Evolutionary conservation across 2,888 invertebrate species (phyloP), one percentile per base, ranked within the genome.

Genomic region (Drosophila bunnanda): DNA sequence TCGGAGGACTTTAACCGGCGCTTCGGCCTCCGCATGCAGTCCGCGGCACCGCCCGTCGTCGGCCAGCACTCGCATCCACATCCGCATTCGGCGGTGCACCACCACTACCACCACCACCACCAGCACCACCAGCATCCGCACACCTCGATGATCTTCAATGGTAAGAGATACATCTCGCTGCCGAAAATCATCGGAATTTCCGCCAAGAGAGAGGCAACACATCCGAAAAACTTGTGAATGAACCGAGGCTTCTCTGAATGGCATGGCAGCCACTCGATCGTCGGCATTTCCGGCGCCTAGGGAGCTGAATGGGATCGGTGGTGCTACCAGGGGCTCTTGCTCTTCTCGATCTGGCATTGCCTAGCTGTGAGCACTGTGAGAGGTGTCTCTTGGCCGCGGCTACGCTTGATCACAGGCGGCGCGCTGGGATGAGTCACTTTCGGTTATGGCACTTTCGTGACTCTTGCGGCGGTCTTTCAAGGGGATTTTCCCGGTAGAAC

Each of bases 1-100:
- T 92, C 92, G 39, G 92, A 92, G 85, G 92, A 92, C 79, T 92
- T 92, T 64, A 92, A 92, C 75, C 86, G 92, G n/a, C 90, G 92
- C 41, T 93, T 92, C 71, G 92, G 92, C n/a, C 90, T 92, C 38
- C 91, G 92, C 28, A 92, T 92, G 89, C 92, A 92, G 66, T 82
- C 91, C 25, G 87, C 92, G 28, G 87, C 92, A 50, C 90, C 91
- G 74, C 75, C 89, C 70, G 88, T 88, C 48, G 76, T 88, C 54
- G 76, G 89, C n/a, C 88, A 82, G 72, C 69, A 74, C 10, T 71
- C 74, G 32, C 77, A 77, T 66, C 72, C 66, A 28, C 79, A 80
- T 44, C 32, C 70, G 41, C 70, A 71, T 22, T 39, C 73, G 8
- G 74, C 82, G 77, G 57, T 73, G 58, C 90, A 89, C 73, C 82